Evolutionary conservation across 2,888 invertebrate genomes (phyloP).

Genomic region (Drosophila siamana): DNA sequence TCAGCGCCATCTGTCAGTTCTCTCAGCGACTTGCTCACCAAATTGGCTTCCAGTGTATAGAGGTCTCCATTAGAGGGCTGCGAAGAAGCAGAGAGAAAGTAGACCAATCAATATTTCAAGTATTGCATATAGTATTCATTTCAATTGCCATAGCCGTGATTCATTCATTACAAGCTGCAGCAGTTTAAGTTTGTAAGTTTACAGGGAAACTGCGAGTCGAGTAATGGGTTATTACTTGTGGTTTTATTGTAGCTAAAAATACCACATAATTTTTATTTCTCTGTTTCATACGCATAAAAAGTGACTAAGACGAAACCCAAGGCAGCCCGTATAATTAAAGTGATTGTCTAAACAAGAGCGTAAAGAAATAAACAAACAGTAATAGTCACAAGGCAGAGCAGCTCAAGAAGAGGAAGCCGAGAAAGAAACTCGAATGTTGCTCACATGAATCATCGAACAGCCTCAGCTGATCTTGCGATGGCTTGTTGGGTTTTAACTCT

Average conservation of each 20-base stretch:
- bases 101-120: conserved; percentile 39
- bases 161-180: background rate
- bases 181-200: background rate
- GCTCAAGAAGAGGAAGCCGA: conserved; percentile 9
- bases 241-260: background rate
- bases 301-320: conserved; percentile 50
- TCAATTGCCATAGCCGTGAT: background rate
- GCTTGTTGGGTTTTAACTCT: conserved; percentile 22
- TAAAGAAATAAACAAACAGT: background rate
- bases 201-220: conserved; percentile 1
- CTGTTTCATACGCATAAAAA: conserved; percentile 5
- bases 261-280: background rate
- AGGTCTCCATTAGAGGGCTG: conserved; percentile 73
- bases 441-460: conserved; percentile 47
- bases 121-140: conserved; percentile 1
- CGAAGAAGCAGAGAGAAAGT: conserved; percentile 16
- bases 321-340: conserved; percentile 38
- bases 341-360: conserved; percentile 23
- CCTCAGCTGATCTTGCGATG: conserved; percentile 62
- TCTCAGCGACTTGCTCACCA: conserved; percentile 91
- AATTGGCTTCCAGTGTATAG: conserved; percentile 89
- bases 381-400: background rate
- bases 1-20: conserved; percentile 87
- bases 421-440: conserved; percentile 11
- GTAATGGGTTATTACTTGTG: background rate